Conservation (phyloP, 2,113 vertebrate genomes). For the Eonycteris spelaea region DNA sequence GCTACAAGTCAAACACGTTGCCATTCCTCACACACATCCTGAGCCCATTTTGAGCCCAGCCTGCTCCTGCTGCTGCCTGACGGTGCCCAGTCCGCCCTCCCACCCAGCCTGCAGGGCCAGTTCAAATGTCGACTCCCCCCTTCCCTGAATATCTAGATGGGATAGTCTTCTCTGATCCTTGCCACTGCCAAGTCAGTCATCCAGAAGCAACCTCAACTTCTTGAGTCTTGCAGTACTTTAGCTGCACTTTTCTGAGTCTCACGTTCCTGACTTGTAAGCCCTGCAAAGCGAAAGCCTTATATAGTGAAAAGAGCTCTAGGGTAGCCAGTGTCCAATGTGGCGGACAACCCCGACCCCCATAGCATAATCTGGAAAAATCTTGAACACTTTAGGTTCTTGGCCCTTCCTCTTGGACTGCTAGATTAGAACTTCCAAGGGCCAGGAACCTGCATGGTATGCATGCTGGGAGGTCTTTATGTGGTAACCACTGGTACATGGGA, state of each 20-base stretch:
- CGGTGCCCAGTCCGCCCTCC: background rate
- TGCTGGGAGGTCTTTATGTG: background rate
- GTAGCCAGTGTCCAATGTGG: background rate
- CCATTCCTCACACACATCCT: background rate
- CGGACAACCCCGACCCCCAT: too few relatives aligned
- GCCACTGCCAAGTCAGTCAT: background rate
- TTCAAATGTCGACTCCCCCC: background rate
- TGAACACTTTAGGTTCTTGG: background rate
- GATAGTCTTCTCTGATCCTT: background rate
- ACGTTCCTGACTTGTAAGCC: background rate
- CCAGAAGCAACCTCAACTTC: background rate
- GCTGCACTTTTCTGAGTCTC: background rate
- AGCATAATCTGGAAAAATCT: background rate
- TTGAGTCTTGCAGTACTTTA: background rate
- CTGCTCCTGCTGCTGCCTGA: background rate
- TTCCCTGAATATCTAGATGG: too few relatives aligned
- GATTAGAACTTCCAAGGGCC: background rate
- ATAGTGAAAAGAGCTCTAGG: background rate
- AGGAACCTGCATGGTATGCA: background rate
- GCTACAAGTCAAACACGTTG: background rate
- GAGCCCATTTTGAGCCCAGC: background rate
- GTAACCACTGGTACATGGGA: background rate
- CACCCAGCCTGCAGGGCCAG: too few relatives aligned
- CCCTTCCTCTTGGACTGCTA: background rate
- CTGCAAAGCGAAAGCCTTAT: background rate